Conservation (phyloP, 2,888 invertebrate genomes). For the Sycophila texana region DNA sequence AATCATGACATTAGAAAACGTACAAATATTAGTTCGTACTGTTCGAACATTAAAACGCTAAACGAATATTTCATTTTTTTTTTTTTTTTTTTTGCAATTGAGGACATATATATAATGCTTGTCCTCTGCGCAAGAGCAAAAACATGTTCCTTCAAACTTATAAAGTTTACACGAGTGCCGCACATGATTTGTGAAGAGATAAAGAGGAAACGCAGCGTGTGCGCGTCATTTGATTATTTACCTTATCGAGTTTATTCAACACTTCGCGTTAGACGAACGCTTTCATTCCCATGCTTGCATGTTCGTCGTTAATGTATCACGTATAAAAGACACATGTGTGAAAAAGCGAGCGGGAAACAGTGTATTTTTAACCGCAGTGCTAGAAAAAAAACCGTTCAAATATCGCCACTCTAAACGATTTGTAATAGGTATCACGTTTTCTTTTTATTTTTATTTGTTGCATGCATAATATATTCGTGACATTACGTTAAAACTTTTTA, state of each 20-base stretch:
- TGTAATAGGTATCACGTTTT: not conserved
- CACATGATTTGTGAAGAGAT: conserved; percentile 23
- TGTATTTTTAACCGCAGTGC: conserved; percentile 36
- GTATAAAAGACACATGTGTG: conserved; percentile 10
- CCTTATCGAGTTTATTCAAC: conserved; percentile 39
- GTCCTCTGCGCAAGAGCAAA: conserved; percentile 38
- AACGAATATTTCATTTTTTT: conserved; percentile 40
- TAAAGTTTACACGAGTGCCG: conserved; percentile 30
- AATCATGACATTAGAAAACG: conserved; percentile 50
- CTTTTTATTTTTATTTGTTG: no score
- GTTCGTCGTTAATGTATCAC: conserved; percentile 8
- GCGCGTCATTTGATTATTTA: conserved; percentile 39
- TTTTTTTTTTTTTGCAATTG: conserved; percentile 33
- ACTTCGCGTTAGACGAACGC: conserved; percentile 27
- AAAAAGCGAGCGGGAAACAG: conserved; percentile 8
- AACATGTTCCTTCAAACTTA: conserved; percentile 49
- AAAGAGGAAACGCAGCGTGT: conserved; percentile 17
- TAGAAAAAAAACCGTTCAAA: conserved; percentile 33
- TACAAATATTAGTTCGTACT: conserved; percentile 46
- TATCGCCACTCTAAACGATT: not conserved
- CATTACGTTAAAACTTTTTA: no score
- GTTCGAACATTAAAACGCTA: conserved; percentile 21
- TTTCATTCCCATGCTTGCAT: conserved; percentile 16
- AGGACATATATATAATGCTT: conserved; percentile 24
- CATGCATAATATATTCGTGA: no score